These are phyloP conservation scores for Diadegma fenestrale DNA, from an alignment of 2,888 invertebrate species.

Conservation along the genomic window DNA sequence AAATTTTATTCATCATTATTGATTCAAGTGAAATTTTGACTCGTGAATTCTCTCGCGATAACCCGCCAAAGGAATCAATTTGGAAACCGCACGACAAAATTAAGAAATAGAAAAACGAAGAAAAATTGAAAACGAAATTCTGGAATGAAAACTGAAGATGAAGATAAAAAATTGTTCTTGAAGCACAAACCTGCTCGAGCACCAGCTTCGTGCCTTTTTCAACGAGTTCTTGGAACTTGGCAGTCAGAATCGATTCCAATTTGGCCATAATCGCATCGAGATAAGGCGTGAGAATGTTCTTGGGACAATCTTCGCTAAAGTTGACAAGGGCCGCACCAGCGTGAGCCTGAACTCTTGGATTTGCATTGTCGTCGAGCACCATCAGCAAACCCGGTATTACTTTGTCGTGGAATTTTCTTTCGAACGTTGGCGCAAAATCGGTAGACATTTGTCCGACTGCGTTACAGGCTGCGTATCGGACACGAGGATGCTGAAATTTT, in stretches of 20 bases:
- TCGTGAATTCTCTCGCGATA: no score
- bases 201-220: slow-evolving; percentile 98
- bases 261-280: slow-evolving; percentile 96
- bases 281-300: slow-evolving; percentile 95
- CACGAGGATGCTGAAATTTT: slow-evolving; percentile 91
- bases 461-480: slow-evolving; percentile 99
- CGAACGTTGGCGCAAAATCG: slow-evolving; percentile 98
- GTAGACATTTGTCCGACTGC: slow-evolving; percentile 99
- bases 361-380: slow-evolving; percentile 95
- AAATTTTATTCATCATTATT: not conserved
- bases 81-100: no score
- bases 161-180: not conserved
- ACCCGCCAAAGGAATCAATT: no score
- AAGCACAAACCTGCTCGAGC: slow-evolving; percentile 90
- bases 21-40: not conserved
- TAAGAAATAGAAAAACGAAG: no score
- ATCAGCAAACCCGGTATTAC: slow-evolving; percentile 96
- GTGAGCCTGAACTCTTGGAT: slow-evolving; percentile 95
- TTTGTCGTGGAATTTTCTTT: slow-evolving; percentile 98
- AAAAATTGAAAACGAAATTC: no score
- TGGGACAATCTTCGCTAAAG: slow-evolving; percentile 99
- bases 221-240: slow-evolving; percentile 97
- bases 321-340: slow-evolving; percentile 98
- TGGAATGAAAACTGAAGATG: no score
- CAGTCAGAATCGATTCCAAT: slow-evolving; percentile 94